Conservation (phyloP, 1,140 invertebrate species). For the Apolygus lucorum region DNA sequence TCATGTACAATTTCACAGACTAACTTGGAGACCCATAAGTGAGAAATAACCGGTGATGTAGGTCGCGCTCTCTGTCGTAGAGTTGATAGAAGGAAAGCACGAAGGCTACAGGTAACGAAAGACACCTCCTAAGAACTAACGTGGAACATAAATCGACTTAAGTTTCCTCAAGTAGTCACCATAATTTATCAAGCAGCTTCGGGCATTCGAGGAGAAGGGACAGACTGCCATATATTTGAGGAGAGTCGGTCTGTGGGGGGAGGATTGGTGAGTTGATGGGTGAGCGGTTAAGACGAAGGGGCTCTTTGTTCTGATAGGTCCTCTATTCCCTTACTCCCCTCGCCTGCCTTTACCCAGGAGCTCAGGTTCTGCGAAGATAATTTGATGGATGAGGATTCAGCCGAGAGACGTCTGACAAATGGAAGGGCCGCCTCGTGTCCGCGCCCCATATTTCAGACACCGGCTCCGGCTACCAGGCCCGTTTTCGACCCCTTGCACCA, state of each 20-base stretch:
- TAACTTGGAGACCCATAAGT: no score
- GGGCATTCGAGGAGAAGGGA: background rate
- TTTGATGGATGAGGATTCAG: conserved; percentile 13
- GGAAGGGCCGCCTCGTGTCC: conserved; percentile 3
- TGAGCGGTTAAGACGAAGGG: conserved; percentile 10
- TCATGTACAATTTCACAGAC: no score
- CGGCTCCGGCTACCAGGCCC: background rate
- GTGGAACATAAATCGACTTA: conserved; percentile 3
- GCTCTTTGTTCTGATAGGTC: conserved; percentile 15
- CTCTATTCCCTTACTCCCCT: background rate
- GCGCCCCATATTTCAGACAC: conserved; percentile 8
- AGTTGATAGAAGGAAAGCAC: no score
- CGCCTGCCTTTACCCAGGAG: background rate
- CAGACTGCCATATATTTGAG: conserved; percentile 5
- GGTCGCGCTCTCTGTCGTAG: no score
- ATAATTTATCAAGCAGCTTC: conserved; percentile 6
- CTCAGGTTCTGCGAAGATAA: conserved; percentile 1
- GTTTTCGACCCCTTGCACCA: background rate
- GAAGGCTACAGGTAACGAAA: no score
- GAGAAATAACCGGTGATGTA: no score
- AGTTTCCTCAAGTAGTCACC: conserved; percentile 3
- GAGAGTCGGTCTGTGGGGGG: background rate
- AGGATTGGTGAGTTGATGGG: conserved; percentile 13
- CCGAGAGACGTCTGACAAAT: conserved; percentile 12
- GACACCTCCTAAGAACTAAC: no score